Percentiles rank a stretch among this genome's conserved stretches.
Conservation (phyloP, 2,888 invertebrate species). For the Hecatera dysodea region DNA sequence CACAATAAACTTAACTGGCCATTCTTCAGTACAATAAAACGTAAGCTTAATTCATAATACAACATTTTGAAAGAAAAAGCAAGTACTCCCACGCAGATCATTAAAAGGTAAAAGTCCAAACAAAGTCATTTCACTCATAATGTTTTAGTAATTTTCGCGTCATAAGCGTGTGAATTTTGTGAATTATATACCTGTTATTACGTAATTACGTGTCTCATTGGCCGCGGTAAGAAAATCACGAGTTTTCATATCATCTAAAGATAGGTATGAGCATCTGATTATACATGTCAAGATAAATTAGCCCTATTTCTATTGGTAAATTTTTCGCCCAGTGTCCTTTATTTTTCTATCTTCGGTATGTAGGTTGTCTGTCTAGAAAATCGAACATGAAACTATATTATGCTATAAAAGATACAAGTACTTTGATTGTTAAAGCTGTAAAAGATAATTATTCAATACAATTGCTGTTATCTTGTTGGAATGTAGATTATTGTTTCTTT, state of each 20-base stretch:
- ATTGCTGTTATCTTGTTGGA: slow-evolving; percentile 24
- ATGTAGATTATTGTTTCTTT: slow-evolving; percentile 31
- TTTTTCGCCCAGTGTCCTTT: background rate
- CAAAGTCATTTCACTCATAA: slow-evolving; percentile 28
- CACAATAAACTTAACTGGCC: slow-evolving; percentile 24
- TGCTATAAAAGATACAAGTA: background rate
- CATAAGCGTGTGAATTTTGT: slow-evolving; percentile 16
- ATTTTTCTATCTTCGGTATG: background rate
- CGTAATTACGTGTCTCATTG: background rate
- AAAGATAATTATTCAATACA: slow-evolving; percentile 17
- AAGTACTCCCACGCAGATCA: slow-evolving; percentile 53
- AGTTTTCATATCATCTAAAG: background rate
- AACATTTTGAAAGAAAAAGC: slow-evolving; percentile 25
- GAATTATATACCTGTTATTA: slow-evolving; percentile 8
- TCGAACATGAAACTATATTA: background rate
- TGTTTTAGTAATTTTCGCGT: slow-evolving; percentile 4
- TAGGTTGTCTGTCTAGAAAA: background rate
- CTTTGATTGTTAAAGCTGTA: background rate
- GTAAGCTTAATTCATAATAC: slow-evolving; percentile 29
- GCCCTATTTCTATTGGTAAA: background rate
- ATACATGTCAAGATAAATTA: background rate
- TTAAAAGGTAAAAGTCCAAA: slow-evolving; percentile 51
- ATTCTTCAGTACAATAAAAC: slow-evolving; percentile 32
- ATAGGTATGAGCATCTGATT: slow-evolving; percentile 5
- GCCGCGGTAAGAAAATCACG: background rate